phyloP scores from a whole-genome alignment of 2,888 invertebrate species.

The Amblyteles armatorius region DNA sequence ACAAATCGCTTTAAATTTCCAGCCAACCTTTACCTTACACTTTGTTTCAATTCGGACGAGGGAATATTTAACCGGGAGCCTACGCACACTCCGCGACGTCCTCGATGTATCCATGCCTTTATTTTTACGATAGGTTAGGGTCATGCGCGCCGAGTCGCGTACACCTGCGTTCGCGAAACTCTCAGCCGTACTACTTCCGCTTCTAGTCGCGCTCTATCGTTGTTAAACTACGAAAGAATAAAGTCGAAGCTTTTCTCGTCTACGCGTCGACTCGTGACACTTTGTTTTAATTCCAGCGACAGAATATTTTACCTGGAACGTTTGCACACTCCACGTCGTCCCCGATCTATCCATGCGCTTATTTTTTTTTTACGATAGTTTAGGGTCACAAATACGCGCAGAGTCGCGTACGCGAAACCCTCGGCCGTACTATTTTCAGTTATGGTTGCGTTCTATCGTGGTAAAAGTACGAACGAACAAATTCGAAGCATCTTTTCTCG shows the following conservation, averaged over 20 bases:
- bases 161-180: background rate
- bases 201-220: background rate
- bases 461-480: background rate
- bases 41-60: too few relatives aligned
- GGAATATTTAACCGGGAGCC: background rate
- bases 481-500: background rate
- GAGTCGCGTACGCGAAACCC: too few relatives aligned
- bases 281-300: background rate
- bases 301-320: too few relatives aligned
- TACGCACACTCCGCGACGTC: too few relatives aligned
- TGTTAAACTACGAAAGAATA: background rate
- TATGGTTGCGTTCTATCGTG: too few relatives aligned
- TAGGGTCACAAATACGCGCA: too few relatives aligned
- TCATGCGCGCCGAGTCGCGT: background rate
- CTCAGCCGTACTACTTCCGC: background rate
- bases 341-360: too few relatives aligned
- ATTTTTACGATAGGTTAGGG: background rate
- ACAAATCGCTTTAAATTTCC: too few relatives aligned
- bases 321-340: too few relatives aligned
- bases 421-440: background rate
- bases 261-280: background rate
- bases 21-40: too few relatives aligned
- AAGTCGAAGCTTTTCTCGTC: conserved; percentile 8
- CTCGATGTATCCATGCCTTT: background rate
- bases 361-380: too few relatives aligned